These are phyloP conservation scores for Kryptopterus vitreolus DNA, from an alignment of 2,797 vertebrate species.

Conservation along the genomic window DNA sequence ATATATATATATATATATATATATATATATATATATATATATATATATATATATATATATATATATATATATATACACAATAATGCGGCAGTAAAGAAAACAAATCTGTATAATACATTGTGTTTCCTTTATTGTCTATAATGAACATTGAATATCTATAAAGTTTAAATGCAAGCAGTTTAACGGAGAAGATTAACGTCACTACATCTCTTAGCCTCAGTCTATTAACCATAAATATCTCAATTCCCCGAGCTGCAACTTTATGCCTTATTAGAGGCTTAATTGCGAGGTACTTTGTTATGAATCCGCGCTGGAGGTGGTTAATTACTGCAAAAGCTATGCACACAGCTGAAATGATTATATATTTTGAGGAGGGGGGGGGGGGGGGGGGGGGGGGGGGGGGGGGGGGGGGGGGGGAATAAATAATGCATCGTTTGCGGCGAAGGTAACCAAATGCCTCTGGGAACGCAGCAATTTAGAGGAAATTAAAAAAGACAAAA, in stretches of 20 bases:
- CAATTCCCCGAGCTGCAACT: slow-evolving; percentile 26
- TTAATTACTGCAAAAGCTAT: slow-evolving; percentile 67
- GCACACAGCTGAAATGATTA: slow-evolving; percentile 59
- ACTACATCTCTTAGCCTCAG: background rate
- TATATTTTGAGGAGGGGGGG: slow-evolving; percentile 64
- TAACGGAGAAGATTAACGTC: background rate
- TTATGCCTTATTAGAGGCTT: slow-evolving; percentile 46
- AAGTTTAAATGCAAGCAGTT: background rate
- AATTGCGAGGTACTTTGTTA: slow-evolving; percentile 66
- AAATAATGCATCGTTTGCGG: slow-evolving; percentile 60
- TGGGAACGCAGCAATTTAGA: slow-evolving; percentile 63
- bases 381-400: too few relatives aligned
- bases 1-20: too few relatives aligned
- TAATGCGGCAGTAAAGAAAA: background rate
- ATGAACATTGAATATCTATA: background rate
- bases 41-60: too few relatives aligned
- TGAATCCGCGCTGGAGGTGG: slow-evolving; percentile 67
- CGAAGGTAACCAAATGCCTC: slow-evolving; percentile 56
- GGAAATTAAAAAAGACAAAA: slow-evolving; percentile 53
- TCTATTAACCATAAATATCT: slow-evolving; percentile 12
- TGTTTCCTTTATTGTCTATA: background rate
- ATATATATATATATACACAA: background rate
- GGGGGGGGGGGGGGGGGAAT: too few relatives aligned
- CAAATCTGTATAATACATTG: too few relatives aligned
- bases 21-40: too few relatives aligned